Evolutionary conservation across 2,797 vertebrate species (phyloP), one percentile per base, ranked within the genome.

Genomic region (Melanotaenia boesemani): DNA sequence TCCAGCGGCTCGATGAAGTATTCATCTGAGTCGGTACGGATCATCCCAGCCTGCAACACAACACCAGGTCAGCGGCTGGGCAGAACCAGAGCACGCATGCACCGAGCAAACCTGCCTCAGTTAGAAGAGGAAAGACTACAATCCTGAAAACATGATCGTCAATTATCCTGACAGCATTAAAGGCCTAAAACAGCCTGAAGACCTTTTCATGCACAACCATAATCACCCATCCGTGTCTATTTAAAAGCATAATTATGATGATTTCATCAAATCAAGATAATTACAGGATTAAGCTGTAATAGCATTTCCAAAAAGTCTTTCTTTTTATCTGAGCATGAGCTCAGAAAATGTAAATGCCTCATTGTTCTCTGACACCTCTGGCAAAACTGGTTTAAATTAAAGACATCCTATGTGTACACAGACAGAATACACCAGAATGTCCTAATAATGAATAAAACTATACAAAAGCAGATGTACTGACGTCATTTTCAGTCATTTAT

Each of bases 1-100:
- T 98, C 97, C 93, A 99, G 87, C 3, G 98, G 98, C 89, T 99
- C 98, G 37, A 99, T 99, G 92, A 99, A 98, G 93, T 97, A 99
- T 64, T 99, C 98, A 24, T 98, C 97, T 5, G 94, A 92, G 72
- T 97, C 95, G 0, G 96, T 97, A 77, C 96, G 96, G 86, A 99
- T 99, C 96, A 99, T 97, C 76, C 98, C 98, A 77, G 98, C 97
- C 98, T 99, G 81, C 41, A 80, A 88, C 34, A 74, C 57, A 65
- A 75, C 0, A 39, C 2, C 12, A 6, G 18, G 67, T 57, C 60
- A 70, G 55, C 6, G 66, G 60, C 60, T 0, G 26, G 22, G 15
- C 26, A 28, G 20, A 63, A 63, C 5, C 13, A 34, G 2, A 12
- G 2, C 13, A 11, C 6, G 39, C 1, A 8, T 4, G 28, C 11